Conservation (phyloP, 2,113 vertebrate genomes). For the Phainopepla nitens region DNA sequence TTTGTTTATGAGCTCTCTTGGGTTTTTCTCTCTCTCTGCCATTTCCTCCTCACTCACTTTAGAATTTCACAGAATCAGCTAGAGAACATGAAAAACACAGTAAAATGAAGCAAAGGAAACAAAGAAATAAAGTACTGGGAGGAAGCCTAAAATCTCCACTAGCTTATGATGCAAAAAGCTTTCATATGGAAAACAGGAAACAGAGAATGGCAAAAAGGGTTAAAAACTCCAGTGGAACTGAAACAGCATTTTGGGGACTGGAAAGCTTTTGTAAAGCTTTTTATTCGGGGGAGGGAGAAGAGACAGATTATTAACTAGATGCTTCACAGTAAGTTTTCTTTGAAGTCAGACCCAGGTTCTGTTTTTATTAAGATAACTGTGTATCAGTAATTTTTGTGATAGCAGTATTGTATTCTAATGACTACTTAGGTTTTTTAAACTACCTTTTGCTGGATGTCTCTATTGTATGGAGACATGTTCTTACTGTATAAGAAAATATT, state of each 20-base stretch:
- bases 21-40: background rate
- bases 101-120: background rate
- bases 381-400: conserved; percentile 13
- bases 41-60: background rate
- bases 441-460: background rate
- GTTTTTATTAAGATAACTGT: background rate
- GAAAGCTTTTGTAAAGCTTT: background rate
- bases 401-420: background rate
- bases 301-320: background rate
- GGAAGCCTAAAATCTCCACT: background rate
- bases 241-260: background rate
- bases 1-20: background rate
- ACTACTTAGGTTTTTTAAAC: background rate
- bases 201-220: background rate
- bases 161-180: background rate
- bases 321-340: background rate
- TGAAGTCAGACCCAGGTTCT: background rate
- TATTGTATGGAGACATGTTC: background rate
- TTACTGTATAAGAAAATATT: background rate
- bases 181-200: background rate
- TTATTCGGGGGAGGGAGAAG: background rate
- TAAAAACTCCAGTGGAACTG: background rate
- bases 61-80: background rate
- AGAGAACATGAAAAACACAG: background rate
- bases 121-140: background rate